phyloP scores from a whole-genome alignment of 2,888 invertebrate genomes.

The Calephelis perditalis region DNA sequence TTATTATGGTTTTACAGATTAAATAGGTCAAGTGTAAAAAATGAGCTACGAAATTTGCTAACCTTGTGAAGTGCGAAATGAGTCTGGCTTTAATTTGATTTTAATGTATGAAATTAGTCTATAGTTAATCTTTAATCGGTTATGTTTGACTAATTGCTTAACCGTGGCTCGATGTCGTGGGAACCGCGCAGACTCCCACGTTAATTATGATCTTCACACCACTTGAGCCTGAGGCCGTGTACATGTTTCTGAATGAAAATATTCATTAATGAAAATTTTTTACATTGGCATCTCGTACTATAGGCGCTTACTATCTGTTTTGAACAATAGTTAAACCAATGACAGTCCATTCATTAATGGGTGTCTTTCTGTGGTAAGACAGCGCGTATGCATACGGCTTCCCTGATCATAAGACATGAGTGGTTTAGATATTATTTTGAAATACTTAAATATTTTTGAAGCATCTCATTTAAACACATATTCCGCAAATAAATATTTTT shows the following conservation, averaged over 20 bases:
- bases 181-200: constrained; percentile 63
- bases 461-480: too few relatives aligned
- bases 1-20: too few relatives aligned
- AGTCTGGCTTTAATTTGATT: constrained; percentile 4
- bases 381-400: too few relatives aligned
- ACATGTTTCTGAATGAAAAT: constrained; percentile 6
- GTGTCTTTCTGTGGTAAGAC: too few relatives aligned
- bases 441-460: too few relatives aligned
- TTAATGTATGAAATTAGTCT: constrained; percentile 10
- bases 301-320: background rate
- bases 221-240: background rate
- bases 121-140: constrained; percentile 9
- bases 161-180: constrained; percentile 51
- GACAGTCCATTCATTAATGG: too few relatives aligned
- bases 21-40: too few relatives aligned
- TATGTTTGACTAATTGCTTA: constrained; percentile 46
- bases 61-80: background rate
- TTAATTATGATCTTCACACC: constrained; percentile 48
- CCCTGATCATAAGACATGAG: too few relatives aligned
- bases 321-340: too few relatives aligned
- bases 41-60: too few relatives aligned
- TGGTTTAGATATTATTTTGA: too few relatives aligned
- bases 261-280: constrained; percentile 6
- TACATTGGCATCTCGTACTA: background rate
- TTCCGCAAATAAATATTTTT: too few relatives aligned